Evolutionary conservation across 2,888 invertebrate species (phyloP).

Genomic region (Anarsia innoxiella): DNA sequence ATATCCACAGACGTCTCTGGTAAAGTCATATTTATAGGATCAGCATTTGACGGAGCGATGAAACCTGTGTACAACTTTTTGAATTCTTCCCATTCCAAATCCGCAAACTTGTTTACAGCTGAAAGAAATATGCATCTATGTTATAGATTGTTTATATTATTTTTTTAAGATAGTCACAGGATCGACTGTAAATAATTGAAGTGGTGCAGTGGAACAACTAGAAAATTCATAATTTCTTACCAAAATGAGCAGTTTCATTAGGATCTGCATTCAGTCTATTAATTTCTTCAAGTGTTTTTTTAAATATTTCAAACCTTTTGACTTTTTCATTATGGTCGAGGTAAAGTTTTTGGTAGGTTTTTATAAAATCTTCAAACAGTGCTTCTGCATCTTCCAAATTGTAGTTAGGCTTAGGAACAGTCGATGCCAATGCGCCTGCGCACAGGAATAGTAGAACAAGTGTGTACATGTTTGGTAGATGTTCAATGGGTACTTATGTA

Average conservation of each 20-base stretch:
- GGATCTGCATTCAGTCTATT: not conserved
- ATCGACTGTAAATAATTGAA: not conserved
- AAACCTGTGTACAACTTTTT: not conserved
- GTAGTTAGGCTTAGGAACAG: not conserved
- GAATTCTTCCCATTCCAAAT: not conserved
- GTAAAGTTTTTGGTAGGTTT: not conserved
- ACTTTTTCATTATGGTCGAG: not conserved
- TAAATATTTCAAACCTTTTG: not conserved
- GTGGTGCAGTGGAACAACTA: not conserved
- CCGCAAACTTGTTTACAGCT: conserved; percentile 2
- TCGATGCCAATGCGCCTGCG: not conserved
- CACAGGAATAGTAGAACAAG: not conserved
- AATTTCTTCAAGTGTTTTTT: not conserved
- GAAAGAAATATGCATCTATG: no score
- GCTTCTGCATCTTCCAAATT: not conserved
- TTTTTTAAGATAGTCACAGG: no score
- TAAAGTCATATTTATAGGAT: not conserved
- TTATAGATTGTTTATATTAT: no score
- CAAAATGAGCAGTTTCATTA: not conserved
- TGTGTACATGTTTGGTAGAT: not conserved
- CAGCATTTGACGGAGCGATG: not conserved
- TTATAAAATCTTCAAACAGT: not conserved
- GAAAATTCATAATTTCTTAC: not conserved
- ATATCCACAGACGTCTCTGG: not conserved
- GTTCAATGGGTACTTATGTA: no score